phyloP scores from a whole-genome alignment of 2,888 invertebrate species.

The Caenorhabditis angaria region DNA sequence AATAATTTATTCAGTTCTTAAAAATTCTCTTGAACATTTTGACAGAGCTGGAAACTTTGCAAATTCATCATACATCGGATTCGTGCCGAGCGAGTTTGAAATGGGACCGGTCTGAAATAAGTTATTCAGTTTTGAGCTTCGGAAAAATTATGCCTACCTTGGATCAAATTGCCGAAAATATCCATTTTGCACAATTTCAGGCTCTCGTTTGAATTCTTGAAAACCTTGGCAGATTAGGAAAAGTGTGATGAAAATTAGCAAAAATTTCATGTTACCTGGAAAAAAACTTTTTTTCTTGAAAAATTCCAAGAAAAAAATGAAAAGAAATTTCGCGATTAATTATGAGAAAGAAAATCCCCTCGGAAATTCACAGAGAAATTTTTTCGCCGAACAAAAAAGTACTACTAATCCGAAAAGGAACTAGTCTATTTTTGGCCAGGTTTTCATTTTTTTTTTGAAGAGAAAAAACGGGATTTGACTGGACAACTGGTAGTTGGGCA shows the following conservation, averaged over 20 bases:
- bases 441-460: too few relatives aligned
- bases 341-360: background rate
- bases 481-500: background rate
- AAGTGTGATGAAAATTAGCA: background rate
- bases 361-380: background rate
- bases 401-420: slow-evolving; percentile 1
- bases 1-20: too few relatives aligned
- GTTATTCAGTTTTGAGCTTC: background rate
- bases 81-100: slow-evolving; percentile 37
- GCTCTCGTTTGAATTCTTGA: background rate
- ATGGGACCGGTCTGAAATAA: slow-evolving; percentile 29
- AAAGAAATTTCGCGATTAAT: background rate
- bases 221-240: background rate
- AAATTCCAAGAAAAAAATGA: background rate
- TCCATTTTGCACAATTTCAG: background rate
- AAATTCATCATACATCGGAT: slow-evolving; percentile 49
- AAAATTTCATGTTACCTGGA: slow-evolving; percentile 2
- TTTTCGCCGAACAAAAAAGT: background rate
- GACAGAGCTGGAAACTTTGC: slow-evolving; percentile 48
- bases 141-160: background rate
- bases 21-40: slow-evolving; percentile 25
- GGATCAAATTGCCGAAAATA: background rate
- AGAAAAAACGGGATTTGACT: slow-evolving; percentile 1
- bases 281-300: background rate
- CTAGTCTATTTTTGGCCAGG: background rate